These are phyloP conservation scores for Andrena fulva DNA, from an alignment of 2,888 invertebrate species.

Conservation along the genomic window DNA sequence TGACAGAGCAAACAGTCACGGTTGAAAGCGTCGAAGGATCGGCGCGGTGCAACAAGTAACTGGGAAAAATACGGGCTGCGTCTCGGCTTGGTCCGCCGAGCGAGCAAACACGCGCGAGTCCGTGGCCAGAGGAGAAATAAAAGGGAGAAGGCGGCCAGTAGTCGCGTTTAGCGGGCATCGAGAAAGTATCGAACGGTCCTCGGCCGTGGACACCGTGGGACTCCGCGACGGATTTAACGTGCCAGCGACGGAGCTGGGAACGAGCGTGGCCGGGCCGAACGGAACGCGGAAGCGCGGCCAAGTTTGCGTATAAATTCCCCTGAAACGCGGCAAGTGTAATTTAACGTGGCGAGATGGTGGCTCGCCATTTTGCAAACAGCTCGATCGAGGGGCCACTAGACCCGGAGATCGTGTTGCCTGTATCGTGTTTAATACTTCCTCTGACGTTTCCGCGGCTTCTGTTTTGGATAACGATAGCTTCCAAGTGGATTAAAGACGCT, in stretches of 20 bases:
- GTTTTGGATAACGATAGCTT: slow-evolving; percentile 6
- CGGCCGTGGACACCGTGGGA: slow-evolving; percentile 32
- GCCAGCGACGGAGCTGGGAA: slow-evolving; percentile 46
- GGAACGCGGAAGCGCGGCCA: slow-evolving; percentile 46
- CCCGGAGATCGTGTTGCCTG: slow-evolving; percentile 47
- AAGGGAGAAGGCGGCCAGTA: background rate
- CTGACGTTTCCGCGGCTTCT: slow-evolving; percentile 23
- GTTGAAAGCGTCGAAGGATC: slow-evolving; percentile 10
- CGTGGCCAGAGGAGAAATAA: background rate
- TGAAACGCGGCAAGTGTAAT: slow-evolving; percentile 54
- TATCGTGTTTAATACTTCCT: slow-evolving; percentile 33
- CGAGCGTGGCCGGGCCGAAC: slow-evolving; percentile 52
- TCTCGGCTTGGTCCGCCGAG: background rate
- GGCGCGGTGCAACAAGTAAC: slow-evolving; percentile 43
- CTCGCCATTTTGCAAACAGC: slow-evolving; percentile 61
- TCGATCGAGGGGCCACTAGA: slow-evolving; percentile 47
- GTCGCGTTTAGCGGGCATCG: slow-evolving; percentile 6
- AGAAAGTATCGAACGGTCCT: slow-evolving; percentile 1
- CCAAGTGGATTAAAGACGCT: slow-evolving; percentile 22
- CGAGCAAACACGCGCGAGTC: slow-evolving; percentile 7
- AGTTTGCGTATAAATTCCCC: slow-evolving; percentile 74
- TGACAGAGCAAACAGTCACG: background rate
- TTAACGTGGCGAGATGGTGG: slow-evolving; percentile 27
- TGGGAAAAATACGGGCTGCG: slow-evolving; percentile 3
- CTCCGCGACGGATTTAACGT: slow-evolving; percentile 63